phyloP scores from a whole-genome alignment of 2,113 vertebrate genomes.

The Cepphus grylle region DNA sequence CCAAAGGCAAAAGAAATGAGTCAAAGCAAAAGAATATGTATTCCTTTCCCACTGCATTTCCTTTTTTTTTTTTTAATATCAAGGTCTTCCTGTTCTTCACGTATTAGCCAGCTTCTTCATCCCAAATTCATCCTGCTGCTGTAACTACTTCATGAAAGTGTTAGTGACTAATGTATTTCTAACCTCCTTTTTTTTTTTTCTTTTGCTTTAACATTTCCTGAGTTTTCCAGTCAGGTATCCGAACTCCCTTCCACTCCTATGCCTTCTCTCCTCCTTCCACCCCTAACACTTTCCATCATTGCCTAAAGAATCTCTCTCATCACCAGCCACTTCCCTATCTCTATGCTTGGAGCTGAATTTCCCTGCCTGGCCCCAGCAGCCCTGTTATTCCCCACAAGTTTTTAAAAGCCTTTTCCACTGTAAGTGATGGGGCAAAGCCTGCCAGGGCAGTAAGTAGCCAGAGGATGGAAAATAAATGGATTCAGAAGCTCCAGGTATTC shows the following conservation, averaged over 20 bases:
- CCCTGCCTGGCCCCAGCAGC: not conserved
- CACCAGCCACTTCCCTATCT: not conserved
- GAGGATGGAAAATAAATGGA: not conserved
- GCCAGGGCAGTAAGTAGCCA: not conserved
- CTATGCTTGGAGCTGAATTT: not conserved
- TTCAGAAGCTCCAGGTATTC: conserved; percentile 3
- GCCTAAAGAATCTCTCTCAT: not conserved
- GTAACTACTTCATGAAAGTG: not conserved
- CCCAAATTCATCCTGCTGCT: conserved; percentile 47
- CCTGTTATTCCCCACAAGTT: not conserved
- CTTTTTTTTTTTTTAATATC: not conserved
- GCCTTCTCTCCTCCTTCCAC: not conserved
- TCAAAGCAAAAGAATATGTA: not conserved
- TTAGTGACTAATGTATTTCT: conserved; percentile 24
- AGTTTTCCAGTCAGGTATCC: not conserved
- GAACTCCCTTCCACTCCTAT: not conserved
- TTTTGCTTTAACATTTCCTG: conserved; percentile 23
- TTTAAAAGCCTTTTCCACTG: not conserved
- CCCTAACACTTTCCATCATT: not conserved
- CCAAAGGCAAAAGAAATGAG: not conserved
- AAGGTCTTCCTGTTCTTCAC: not conserved
- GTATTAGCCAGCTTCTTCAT: not conserved
- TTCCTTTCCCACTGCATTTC: not conserved
- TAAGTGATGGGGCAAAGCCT: not conserved
- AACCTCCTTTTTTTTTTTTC: not conserved